Evolutionary conservation across 2,888 invertebrate species (phyloP), one percentile per base, ranked within the genome.

Genomic region (Physocephala rufipes): DNA sequence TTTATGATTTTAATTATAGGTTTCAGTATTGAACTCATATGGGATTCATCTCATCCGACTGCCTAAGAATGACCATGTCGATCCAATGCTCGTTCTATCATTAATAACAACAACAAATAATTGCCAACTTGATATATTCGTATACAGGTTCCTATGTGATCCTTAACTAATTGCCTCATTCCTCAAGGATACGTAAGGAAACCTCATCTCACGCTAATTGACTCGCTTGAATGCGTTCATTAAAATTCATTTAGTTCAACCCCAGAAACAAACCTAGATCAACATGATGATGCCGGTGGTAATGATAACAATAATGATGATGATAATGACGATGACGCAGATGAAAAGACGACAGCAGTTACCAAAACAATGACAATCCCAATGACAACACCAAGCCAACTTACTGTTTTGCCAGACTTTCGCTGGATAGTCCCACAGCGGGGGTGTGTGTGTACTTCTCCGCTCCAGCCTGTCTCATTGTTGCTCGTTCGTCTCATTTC

Each of bases 221-320:
- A 63, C 63, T 47, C 63, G 63, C 63, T 63, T 63, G 63, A 63
- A 63, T 63, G 63, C 63, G 47, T 63, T 63, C 47, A 63, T 63
- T 63, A 47, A 63, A 55, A 63, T 63, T 63, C 58, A 26, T 58
- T 58, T 58, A 58, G 28, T 58, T 58, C 28, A 58, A 28, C 15
- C 58, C 58, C 12, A 49, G n/a, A n/a, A n/a, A n/a, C n/a, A 49
- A n/a, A 19, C n/a, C 49, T 49, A 15, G 49, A 19, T 4, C 2
- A 49, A 19, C 12, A 49, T n/a, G 49, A n/a, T 4, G n/a, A 24
- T 24, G 24, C n/a, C n/a, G n/a, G n/a, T n/a, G n/a, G n/a, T n/a
- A n/a, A n/a, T n/a, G n/a, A n/a, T n/a, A n/a, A n/a, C n/a, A 3
- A 19, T 5, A 51, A 51, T n/a, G 51, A 19, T 51, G n/a, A 19